Conservation (phyloP, 53 echinoderm and acorn worm genomes). For the Luidia sarsii region DNA sequence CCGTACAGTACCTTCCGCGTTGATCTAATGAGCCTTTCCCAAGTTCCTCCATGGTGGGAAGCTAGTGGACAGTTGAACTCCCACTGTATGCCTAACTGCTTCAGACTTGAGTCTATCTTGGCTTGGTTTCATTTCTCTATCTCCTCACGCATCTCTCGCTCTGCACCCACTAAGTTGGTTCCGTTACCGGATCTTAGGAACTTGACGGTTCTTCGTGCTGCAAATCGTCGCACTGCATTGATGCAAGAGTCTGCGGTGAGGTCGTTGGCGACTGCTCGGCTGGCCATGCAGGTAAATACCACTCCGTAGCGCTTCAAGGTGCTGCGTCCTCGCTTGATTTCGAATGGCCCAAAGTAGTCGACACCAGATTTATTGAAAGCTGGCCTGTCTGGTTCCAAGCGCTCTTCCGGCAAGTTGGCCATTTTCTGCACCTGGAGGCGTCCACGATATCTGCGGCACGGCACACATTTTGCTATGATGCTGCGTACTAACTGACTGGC, state of each 20-base stretch:
- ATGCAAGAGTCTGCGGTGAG: constrained; percentile 66
- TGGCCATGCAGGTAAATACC: constrained; percentile 72
- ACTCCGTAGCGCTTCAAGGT: constrained; percentile 71
- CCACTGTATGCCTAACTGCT: constrained; percentile 56
- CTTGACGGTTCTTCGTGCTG: constrained; percentile 52
- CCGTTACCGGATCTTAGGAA: constrained; percentile 28
- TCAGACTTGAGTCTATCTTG: constrained; percentile 30
- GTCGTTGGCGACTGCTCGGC: constrained; percentile 54
- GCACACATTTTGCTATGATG: constrained; percentile 55
- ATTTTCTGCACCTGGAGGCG: constrained; percentile 65
- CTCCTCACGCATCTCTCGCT: constrained; percentile 25
- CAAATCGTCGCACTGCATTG: constrained; percentile 68
- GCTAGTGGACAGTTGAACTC: constrained; percentile 65
- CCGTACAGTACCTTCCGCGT: constrained; percentile 65
- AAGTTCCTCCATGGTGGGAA: constrained; percentile 68
- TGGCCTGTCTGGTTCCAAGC: constrained; percentile 59
- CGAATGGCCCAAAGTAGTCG: constrained; percentile 77
- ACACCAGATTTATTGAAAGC: constrained; percentile 64
- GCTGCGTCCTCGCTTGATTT: constrained; percentile 60
- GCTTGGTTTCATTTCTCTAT: constrained; percentile 43
- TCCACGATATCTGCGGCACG: constrained; percentile 46
- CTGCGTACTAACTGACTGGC: constrained; percentile 33
- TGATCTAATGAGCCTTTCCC: constrained; percentile 68
- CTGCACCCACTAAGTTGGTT: constrained; percentile 39
- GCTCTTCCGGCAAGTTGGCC: constrained; percentile 62